Conservation (phyloP, 2,888 invertebrate species). For the Caenorhabditis sulstoni region DNA sequence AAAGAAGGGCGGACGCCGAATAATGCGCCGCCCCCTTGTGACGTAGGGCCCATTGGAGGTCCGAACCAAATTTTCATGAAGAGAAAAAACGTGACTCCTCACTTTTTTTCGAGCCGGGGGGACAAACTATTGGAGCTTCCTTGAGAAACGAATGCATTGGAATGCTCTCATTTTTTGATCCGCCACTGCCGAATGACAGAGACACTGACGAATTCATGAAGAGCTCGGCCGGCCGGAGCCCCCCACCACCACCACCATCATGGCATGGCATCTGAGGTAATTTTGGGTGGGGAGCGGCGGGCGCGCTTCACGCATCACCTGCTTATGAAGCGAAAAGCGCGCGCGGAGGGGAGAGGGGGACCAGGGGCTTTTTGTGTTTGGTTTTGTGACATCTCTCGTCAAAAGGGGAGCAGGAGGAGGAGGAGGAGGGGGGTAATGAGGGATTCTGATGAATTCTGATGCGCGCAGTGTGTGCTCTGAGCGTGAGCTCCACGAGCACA, state of each 20-base stretch:
- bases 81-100: no score
- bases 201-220: no score
- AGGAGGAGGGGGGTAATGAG: constrained; percentile 45
- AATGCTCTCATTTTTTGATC: no score
- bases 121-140: no score
- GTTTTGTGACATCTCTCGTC: not conserved
- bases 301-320: constrained; percentile 48
- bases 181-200: no score
- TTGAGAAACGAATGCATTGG: no score
- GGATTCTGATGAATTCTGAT: constrained; percentile 45
- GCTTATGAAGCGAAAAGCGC: not conserved
- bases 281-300: constrained; percentile 10
- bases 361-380: constrained; percentile 29
- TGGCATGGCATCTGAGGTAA: constrained; percentile 3
- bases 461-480: constrained; percentile 3
- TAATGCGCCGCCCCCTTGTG: no score
- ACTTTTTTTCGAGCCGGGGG: no score
- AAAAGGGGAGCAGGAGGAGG: constrained; percentile 3
- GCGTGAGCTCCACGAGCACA: no score
- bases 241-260: not conserved
- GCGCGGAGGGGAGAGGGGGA: not conserved
- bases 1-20: no score
- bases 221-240: not conserved
- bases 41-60: no score
- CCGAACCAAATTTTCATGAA: no score